Evolutionary conservation across 1,140 invertebrate species (phyloP), one percentile per base, ranked within the genome.

Genomic region (Bombus impatiens): DNA sequence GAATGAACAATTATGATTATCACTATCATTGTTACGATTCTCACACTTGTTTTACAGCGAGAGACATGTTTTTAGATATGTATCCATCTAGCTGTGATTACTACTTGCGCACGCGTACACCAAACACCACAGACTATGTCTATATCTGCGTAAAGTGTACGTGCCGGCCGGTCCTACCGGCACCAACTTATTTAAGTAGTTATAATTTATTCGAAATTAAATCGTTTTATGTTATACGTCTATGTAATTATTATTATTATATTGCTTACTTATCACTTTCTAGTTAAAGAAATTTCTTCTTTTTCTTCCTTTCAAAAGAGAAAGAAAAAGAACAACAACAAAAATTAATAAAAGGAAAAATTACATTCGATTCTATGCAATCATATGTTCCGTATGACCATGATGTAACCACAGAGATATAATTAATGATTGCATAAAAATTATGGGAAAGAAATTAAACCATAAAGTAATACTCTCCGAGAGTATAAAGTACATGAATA

Each of bases 101-200:
- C 1, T 18, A 37, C 6, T 6, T 28, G 70, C 35, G 67, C 67
- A 68, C 35, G 75, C 75, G 28, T 32, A 28, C 32, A 35, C 13
- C 28, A 62, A 12, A 68, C 1, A 22, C 9, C 47, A 25, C 9
- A 42, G 12, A n/a, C 1, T 15, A 18, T 42, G n/a, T 32, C 28
- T 35, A 59, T 77, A 37, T 59, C 8, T n/a, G 18, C 3, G 59
- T 62, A 13, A n/a, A 62, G 28, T n/a, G 28, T 28, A 72, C 15
- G 37, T 28, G 37, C 76, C 76, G 76, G 78, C 78, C 78, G 78
- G 42, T 28, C 53, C 2, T 40, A 71, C 44, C 67, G 25, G 67
- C 67, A 37, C 35, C 25, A 12, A 47, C 3, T 37, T 57, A 71
- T 40, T 71, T 12, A 10, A 22, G 22, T 13, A 53, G 18, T 18